Evolutionary conservation across 2,797 vertebrate species (phyloP), one percentile per base, ranked within the genome.

Genomic region (Lagodon rhomboides): DNA sequence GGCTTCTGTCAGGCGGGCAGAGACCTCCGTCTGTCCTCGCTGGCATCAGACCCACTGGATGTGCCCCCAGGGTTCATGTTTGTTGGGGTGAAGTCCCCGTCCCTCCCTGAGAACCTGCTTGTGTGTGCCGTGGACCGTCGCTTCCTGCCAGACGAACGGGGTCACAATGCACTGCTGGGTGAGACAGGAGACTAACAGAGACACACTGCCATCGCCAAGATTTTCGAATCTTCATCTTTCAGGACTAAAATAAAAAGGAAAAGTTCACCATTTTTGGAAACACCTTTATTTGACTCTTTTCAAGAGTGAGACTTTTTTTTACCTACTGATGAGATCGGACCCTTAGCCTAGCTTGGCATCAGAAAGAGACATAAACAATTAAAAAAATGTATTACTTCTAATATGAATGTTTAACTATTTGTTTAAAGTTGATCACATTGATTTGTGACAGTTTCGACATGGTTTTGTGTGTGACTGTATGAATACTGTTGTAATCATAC

Each of bases 1-100:
- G 96, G 98, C 65, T 99, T 98, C 91, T 99, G 98, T 91, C 98
- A 98, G 93, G 96, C 97, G 0, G 98, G 98, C 64, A 97, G 97
- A 89, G 98, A 99, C 87, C 91, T 99, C 82, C 96, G 98, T 25
- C 93, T 99, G 5, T 90, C 94, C 49, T 97, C 97, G 0, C 86
- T 99, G 85, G 96, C 95, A 59, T 95, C 89, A 0, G 97, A 97
- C 79, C 92, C 94, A 61, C 91, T 98, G 53, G 98, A 99, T 2
- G 94, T 98, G 12, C 96, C 97, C 0, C 87, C 96, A 0, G 98
- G 97, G 53, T 99, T 99, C 89, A 90, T 97, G 77, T 92, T 99
- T 12, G 96, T 99, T 8, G 98, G 98, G 20, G 96, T 96, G 12
- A 98, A 98, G 91, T 96, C 97, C 43, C 97, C 97, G 41, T 95